phyloP scores from a whole-genome alignment of 2,888 invertebrate genomes.

The Agrotis clavis region DNA sequence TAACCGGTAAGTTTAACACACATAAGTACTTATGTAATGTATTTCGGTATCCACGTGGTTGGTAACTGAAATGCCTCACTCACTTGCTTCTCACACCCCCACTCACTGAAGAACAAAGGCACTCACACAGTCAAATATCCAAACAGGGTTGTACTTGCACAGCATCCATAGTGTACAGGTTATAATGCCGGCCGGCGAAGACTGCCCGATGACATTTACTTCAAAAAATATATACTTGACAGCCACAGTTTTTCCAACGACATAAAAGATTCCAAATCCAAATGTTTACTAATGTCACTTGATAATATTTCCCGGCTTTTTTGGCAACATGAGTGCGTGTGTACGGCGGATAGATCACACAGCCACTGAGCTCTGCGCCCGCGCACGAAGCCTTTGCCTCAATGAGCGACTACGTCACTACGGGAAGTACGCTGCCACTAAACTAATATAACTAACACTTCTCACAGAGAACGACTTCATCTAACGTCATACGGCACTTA shows the following conservation, averaged over 20 bases:
- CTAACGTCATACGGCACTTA: constrained; percentile 79
- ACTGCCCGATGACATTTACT: constrained; percentile 65
- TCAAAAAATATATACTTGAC: constrained; percentile 38
- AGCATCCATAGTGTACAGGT: constrained; percentile 77
- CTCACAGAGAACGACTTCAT: constrained; percentile 72
- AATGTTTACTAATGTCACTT: constrained; percentile 5
- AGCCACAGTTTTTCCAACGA: constrained; percentile 32
- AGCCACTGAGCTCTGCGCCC: constrained; percentile 85
- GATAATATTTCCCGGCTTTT: constrained; percentile 47
- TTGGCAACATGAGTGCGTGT: constrained; percentile 86
- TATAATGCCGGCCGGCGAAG: constrained; percentile 74
- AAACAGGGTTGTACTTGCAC: constrained; percentile 76
- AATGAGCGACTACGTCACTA: constrained; percentile 87
- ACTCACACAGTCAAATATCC: constrained; percentile 85
- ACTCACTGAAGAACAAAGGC: constrained; percentile 81
- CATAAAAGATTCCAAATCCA: background rate
- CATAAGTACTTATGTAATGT: constrained; percentile 17
- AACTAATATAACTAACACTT: constrained; percentile 82
- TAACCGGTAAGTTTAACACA: background rate
- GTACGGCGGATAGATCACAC: constrained; percentile 88
- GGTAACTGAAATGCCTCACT: constrained; percentile 73
- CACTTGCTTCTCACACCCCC: constrained; percentile 79
- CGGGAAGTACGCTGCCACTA: constrained; percentile 88
- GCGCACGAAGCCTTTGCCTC: constrained; percentile 84
- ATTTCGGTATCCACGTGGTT: constrained; percentile 38